Evolutionary conservation across 2,888 invertebrate genomes (phyloP).

Genomic region (Halictus quadricinctus): DNA sequence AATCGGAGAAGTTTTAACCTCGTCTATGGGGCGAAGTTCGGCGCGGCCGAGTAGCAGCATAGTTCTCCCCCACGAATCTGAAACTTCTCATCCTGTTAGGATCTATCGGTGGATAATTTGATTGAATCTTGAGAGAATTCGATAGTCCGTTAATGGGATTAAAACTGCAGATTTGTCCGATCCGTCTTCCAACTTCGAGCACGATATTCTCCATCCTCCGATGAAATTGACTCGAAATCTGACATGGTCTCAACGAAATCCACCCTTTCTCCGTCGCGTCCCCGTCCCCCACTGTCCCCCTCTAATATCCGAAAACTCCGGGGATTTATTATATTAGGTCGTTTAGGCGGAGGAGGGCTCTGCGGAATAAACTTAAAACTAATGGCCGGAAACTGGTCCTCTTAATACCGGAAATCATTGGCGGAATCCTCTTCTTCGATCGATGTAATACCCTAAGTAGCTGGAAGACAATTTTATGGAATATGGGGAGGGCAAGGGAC

Average conservation of each 20-base stretch:
- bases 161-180: conserved; percentile 12
- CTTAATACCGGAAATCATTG: conserved; percentile 10
- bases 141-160: conserved; percentile 23
- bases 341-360: not conserved
- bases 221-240: conserved; percentile 7
- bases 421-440: conserved; percentile 12
- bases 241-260: not conserved
- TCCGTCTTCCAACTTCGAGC: not conserved
- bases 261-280: not conserved
- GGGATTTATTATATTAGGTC: conserved; percentile 5
- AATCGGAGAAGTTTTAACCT: conserved; percentile 32
- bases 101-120: conserved; percentile 42
- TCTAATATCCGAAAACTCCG: not conserved
- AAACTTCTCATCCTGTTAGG: conserved; percentile 40
- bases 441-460: not conserved
- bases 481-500: not conserved
- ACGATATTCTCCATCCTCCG: not conserved
- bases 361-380: conserved; percentile 9
- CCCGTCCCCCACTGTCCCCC: rapidly evolving
- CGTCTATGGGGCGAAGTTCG: conserved; percentile 11
- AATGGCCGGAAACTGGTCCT: not conserved
- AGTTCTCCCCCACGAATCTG: conserved; percentile 2
- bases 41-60: conserved; percentile 7
- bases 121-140: conserved; percentile 27
- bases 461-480: not conserved